Evolutionary conservation across 2,888 invertebrate genomes (phyloP).

Genomic region (Drosophila meridionalis): DNA sequence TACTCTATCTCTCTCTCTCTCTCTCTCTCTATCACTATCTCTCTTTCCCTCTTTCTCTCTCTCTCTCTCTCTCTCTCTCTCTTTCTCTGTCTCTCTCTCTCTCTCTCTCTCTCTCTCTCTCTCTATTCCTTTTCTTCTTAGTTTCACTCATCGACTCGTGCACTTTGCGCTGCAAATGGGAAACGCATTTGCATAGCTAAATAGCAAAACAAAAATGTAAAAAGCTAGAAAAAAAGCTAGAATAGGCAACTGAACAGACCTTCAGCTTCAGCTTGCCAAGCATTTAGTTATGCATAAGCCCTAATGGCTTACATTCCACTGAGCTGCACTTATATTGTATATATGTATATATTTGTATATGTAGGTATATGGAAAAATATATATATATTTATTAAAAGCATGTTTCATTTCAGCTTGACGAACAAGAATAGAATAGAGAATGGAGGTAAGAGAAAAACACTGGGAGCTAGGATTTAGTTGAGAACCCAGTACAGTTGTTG

Average conservation of each 20-base stretch:
- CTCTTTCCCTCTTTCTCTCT: no score
- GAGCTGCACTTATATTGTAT: not conserved
- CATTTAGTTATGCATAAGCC: constrained; percentile 5
- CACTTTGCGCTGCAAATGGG: not conserved
- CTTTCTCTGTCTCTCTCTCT: not conserved
- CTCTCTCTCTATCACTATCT: not conserved
- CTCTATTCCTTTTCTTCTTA: no score
- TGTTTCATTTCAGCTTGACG: not conserved
- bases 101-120: not conserved
- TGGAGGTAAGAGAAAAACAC: no score
- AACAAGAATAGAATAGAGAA: not conserved
- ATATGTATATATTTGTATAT: not conserved
- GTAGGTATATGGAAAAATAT: not conserved
- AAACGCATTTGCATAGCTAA: constrained; percentile 10
- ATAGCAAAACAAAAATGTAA: not conserved
- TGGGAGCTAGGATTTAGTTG: no score
- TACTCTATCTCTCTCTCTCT: not conserved
- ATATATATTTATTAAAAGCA: not conserved
- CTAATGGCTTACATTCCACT: not conserved
- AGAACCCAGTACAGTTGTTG: no score
- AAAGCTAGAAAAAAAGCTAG: not conserved
- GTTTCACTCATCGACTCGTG: not conserved
- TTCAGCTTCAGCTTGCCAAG: not conserved
- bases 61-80: not conserved
- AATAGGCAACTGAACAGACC: not conserved